Conservation (phyloP, 1,140 invertebrate species). For the Homarus americanus region DNA sequence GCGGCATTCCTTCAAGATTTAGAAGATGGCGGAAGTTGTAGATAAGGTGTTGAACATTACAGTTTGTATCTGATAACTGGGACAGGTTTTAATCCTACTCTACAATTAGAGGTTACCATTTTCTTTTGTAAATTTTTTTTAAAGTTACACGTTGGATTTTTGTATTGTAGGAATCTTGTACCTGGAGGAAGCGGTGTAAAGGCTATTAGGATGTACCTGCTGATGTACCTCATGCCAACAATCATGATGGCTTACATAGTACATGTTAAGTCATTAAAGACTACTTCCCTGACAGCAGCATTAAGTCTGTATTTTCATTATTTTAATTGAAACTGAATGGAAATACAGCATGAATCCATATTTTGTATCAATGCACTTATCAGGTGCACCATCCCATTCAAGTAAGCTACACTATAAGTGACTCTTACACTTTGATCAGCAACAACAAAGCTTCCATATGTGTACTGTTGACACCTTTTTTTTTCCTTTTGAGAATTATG, state of each 20-base stretch:
- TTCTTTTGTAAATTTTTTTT: background rate
- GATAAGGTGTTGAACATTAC: background rate
- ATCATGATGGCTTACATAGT: background rate
- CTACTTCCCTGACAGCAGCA: background rate
- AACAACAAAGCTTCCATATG: background rate
- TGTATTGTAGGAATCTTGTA: conserved; percentile 37
- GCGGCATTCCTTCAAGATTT: conserved; percentile 43
- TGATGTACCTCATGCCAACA: conserved; percentile 31
- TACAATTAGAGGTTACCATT: background rate
- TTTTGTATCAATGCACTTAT: background rate
- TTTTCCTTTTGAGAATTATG: background rate
- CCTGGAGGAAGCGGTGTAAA: conserved; percentile 33
- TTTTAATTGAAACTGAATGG: background rate
- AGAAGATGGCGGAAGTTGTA: conserved; percentile 29
- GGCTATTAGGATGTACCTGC: conserved; percentile 13
- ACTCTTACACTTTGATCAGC: background rate
- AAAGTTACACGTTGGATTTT: conserved; percentile 31
- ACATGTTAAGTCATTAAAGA: conserved; percentile 7
- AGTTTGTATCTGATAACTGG: background rate
- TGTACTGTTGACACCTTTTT: conserved; percentile 20
- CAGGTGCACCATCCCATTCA: background rate
- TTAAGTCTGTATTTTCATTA: background rate
- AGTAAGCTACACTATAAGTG: background rate
- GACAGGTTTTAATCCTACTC: background rate
- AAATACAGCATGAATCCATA: background rate